Percentiles rank a stretch among this genome's conserved stretches.
phyloP scores from a whole-genome alignment of 2,113 vertebrate genomes.

The Cololabis saira region DNA sequence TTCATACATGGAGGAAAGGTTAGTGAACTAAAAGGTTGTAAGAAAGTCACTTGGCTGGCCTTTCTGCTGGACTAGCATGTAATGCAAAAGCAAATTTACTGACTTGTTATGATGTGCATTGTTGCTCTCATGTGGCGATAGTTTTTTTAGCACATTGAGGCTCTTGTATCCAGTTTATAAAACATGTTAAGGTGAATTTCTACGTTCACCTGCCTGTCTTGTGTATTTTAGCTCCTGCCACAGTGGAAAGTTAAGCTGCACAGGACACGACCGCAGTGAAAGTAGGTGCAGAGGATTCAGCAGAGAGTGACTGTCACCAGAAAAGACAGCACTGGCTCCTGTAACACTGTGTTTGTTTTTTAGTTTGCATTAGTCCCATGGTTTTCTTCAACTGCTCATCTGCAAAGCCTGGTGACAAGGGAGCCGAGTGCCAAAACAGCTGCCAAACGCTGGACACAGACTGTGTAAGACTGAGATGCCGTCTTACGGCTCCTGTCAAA shows the following conservation, averaged over 20 bases:
- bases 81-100: no score
- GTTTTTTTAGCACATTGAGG: no score
- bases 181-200: neutral
- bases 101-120: no score
- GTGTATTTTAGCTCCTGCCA: conserved; percentile 80
- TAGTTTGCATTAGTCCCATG: conserved; percentile 89
- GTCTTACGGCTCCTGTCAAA: neutral
- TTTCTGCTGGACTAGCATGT: no score
- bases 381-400: conserved; percentile 86
- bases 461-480: conserved; percentile 84
- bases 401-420: conserved; percentile 57
- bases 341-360: conserved; percentile 34
- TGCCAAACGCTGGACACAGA: conserved; percentile 87
- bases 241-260: conserved; percentile 55
- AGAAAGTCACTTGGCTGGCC: no score
- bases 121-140: no score
- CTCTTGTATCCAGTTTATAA: neutral
- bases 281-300: conserved; percentile 40
- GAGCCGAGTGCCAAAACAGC: conserved; percentile 89
- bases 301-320: neutral
- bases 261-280: conserved; percentile 1
- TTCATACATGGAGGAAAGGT: no score
- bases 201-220: conserved; percentile 1
- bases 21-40: no score
- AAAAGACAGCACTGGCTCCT: neutral